Percentiles rank a stretch among this genome's conserved stretches.
phyloP scores from a whole-genome alignment of 2,797 vertebrate genomes.

The Sphenopsis melanotis region DNA sequence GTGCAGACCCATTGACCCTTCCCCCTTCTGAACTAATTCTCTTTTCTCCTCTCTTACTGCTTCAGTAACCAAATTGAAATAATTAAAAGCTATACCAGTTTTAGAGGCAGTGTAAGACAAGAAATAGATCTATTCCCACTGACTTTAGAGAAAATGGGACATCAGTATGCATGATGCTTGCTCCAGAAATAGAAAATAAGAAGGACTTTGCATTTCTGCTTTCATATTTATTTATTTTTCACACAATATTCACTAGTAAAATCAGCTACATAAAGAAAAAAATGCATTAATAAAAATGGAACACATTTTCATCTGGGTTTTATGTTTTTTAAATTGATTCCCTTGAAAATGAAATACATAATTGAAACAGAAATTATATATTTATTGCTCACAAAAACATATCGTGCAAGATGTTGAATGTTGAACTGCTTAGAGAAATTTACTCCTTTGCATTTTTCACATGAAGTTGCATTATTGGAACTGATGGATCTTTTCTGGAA shows the following conservation, averaged over 20 bases:
- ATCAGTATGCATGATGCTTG: neutral
- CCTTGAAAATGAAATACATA: slow-evolving; percentile 47
- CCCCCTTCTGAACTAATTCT: neutral
- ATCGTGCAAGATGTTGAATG: slow-evolving; percentile 46
- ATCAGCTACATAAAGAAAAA: neutral
- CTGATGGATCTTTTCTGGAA: slow-evolving; percentile 59
- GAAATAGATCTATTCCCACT: neutral
- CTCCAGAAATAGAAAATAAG: neutral
- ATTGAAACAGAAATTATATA: slow-evolving; percentile 63
- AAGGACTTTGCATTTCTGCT: neutral
- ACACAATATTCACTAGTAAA: neutral
- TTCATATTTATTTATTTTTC: neutral
- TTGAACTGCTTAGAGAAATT: slow-evolving; percentile 60
- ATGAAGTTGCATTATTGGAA: slow-evolving; percentile 54
- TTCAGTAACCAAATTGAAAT: neutral
- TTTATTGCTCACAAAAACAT: slow-evolving; percentile 54
- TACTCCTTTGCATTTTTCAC: slow-evolving; percentile 60
- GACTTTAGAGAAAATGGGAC: neutral
- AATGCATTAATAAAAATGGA: neutral
- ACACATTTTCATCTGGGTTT: slow-evolving; percentile 5
- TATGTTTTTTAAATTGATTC: slow-evolving; percentile 47
- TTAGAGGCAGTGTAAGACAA: neutral
- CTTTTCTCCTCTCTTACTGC: neutral
- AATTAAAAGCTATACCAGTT: neutral
- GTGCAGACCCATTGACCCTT: neutral